Base-by-base conservation (phyloP, 2,888 invertebrate genomes). In the Tinea semifulvella region DNA sequence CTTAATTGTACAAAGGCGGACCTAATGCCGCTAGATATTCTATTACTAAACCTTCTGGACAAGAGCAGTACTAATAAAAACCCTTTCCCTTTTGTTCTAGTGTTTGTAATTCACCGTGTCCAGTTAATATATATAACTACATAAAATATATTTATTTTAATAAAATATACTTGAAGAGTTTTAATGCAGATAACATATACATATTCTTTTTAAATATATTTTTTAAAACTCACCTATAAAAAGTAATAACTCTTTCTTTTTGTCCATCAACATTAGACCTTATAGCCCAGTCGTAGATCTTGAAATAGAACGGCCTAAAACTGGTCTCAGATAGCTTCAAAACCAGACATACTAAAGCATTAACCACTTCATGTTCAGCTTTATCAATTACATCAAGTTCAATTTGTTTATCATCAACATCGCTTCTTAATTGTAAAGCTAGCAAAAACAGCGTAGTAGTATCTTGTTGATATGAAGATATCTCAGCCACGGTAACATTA, bases 301-400 rank as follows among this genome's bases (percentile, higher is more conserved):
- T 88, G 56, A 90, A 89, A 68, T 94, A 95, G 56, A 97, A 84
- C 1, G 96, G 95, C 49, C 92, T 85, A 70, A 98, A 98, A 28
- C 88, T 88, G 1, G 88, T 87, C 67, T 97, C 97, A 0, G 95
- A 95, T 19, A 97, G 73, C 68, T 96, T 96, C 42, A 97, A 71
- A 18, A 95, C 88, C 55, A 96, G 83, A 42, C 87, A 82, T 1
- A 91, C 88, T n/a, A 96, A 72, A 0, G 93, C 88, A 52, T 89
- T 86, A 1, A 94, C 85, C 0, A 93, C 85, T 56, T 88, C 84
- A 11, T 84, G 84, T 71, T 97, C 96, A 0, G 92, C 86, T 10
- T 60, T 57, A 25, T 84, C 80, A 0, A 90, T 77, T 1, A 70
- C 54, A 2, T 63, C 56, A 4, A 59, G 49, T 44, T 72, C 64